phyloP scores from a whole-genome alignment of 2,888 invertebrate genomes.

The Ichneumoninae sp. region DNA sequence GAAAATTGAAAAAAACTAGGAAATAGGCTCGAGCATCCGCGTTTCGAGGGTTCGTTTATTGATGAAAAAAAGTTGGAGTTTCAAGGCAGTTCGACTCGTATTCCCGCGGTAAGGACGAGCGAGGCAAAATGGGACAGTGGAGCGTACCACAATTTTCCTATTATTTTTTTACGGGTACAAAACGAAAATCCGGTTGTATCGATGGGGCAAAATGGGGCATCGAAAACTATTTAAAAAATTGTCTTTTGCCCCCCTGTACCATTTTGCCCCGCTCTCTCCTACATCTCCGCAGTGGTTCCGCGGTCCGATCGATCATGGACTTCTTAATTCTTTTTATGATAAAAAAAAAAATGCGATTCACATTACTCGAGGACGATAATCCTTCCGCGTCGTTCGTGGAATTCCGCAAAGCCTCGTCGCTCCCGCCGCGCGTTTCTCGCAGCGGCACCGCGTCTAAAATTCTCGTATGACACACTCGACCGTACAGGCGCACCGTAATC shows the following conservation, averaged over 20 bases:
- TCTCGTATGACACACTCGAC: conserved; percentile 7
- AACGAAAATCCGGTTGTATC: no score
- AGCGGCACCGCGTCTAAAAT: conserved; percentile 33
- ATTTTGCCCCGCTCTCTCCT: neutral
- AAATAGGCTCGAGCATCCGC: neutral
- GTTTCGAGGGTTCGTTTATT: conserved; percentile 4
- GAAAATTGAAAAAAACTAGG: neutral
- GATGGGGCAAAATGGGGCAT: no score
- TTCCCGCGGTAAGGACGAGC: neutral
- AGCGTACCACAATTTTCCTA: no score
- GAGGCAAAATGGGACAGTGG: no score
- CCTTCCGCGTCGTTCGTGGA: conserved; percentile 60
- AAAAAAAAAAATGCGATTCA: conserved; percentile 27
- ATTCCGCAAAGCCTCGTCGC: conserved; percentile 57
- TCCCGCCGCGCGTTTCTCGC: conserved; percentile 33
- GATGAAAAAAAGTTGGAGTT: neutral
- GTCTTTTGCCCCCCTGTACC: no score
- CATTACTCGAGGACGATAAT: conserved; percentile 74
- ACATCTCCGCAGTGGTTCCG: neutral
- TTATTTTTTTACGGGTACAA: no score
- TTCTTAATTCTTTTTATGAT: neutral
- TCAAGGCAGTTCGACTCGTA: neutral
- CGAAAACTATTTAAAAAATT: no score
- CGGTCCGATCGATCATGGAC: conserved; percentile 68
- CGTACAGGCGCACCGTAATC: conserved; percentile 55